Evolutionary conservation across 2,888 invertebrate species (phyloP), one percentile per base, ranked within the genome.

Genomic region (Tromatobia lineatoria): DNA sequence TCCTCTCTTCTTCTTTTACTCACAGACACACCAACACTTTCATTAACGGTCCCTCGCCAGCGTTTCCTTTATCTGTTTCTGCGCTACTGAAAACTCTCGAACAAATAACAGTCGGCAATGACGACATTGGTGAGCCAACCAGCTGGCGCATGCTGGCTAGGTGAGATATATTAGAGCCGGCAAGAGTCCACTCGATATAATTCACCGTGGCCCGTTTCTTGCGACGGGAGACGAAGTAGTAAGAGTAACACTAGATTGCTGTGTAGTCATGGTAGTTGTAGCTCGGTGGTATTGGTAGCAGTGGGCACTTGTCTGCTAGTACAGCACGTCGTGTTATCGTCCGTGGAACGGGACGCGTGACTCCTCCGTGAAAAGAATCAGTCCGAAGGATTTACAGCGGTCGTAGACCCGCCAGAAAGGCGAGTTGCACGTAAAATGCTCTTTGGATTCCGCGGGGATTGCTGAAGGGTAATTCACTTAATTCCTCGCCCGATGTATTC

Each of bases 381-480:
- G 66, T 75, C 74, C 25, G 29, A 77, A 80, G 74, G 82, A 85
- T 85, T 85, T 86, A 85, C 82, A 76, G 77, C 73, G 70, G 57
- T 64, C 69, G 77, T 73, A 42, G 69, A 57, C 69, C 47, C 66
- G 69, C 45, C 20, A 45, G 0, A 34, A 57, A 45, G 69, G 34
- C 25, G 29, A 18, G 57, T 84, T 47, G 42, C 64, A 74, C 80
- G 70, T 29, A 64, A 80, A 80, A 81, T 69, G 77, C 73, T 76
- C 73, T 61, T 20, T 0, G 45, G 59, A 64, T 69, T 66, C 52
- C 66, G 50, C 45, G 15, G 54, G 66, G 79, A 81, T 85, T 86
- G 78, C 66, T 54, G 57, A 15, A 82, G 80, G 85, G 87, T 90
- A 90, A 89, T 90, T 90, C 89, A 85, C 91, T 90, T 90, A 91